Conservation (phyloP, 92 coral and sea anemone species). For the Porites lobata region DNA sequence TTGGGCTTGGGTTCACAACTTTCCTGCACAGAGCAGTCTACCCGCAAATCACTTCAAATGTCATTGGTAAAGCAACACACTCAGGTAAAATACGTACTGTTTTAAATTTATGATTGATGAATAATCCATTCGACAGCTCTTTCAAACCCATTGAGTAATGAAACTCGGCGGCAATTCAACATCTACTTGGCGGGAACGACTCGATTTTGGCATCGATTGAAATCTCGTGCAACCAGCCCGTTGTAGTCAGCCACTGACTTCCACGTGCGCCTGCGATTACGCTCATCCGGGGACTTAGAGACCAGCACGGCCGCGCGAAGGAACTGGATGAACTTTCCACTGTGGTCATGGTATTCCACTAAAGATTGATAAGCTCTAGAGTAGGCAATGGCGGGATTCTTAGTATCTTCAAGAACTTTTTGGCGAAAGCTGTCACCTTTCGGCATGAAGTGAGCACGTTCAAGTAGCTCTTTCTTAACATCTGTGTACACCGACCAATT, state of each 20-base stretch:
- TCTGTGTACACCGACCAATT: conserved; percentile 37
- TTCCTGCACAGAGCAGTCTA: too few relatives aligned
- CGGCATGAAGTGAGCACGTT: background rate
- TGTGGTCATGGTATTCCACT: conserved; percentile 64
- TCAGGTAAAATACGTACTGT: too few relatives aligned
- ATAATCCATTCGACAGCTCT: conserved; percentile 68
- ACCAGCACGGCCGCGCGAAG: conserved; percentile 69
- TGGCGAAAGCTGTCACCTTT: conserved; percentile 23
- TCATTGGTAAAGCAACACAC: too few relatives aligned
- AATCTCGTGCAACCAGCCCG: conserved; percentile 69
- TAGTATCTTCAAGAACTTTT: conserved; percentile 63
- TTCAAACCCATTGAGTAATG: conserved; percentile 32
- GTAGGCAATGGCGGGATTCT: conserved; percentile 45
- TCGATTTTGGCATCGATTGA: conserved; percentile 62
- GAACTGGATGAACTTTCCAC: conserved; percentile 59
- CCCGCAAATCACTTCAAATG: too few relatives aligned
- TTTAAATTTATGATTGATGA: background rate
- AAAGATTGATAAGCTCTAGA: conserved; percentile 21
- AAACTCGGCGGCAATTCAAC: conserved; percentile 71
- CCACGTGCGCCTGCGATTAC: conserved; percentile 10
- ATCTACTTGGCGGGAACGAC: conserved; percentile 66
- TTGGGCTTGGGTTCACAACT: too few relatives aligned
- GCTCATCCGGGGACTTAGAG: conserved; percentile 1
- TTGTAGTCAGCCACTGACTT: conserved; percentile 57
- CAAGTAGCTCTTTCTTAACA: background rate